Evolutionary conservation across 2,888 invertebrate species (phyloP).

Genomic region (Polyploca ridens): DNA sequence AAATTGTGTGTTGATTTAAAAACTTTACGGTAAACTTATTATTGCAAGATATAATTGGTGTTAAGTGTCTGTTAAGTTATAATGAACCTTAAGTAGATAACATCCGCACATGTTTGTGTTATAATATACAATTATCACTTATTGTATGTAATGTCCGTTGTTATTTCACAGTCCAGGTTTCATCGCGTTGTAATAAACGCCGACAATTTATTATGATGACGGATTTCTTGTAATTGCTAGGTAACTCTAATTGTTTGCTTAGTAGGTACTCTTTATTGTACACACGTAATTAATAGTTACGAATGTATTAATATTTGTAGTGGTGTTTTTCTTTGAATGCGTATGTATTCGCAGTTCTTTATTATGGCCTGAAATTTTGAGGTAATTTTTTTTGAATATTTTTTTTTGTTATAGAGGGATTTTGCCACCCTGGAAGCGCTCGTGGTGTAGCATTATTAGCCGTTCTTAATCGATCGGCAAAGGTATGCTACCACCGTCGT

Average conservation of each 20-base stretch:
- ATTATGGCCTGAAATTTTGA: background rate
- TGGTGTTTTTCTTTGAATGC: background rate
- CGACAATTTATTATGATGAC: constrained; percentile 52
- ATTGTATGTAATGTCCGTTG: constrained; percentile 55
- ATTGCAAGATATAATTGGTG: constrained; percentile 68
- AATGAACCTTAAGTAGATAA: constrained; percentile 78
- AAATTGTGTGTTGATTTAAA: constrained; percentile 7
- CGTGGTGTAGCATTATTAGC: too few relatives aligned
- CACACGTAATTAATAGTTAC: constrained; percentile 14
- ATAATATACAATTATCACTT: constrained; percentile 71
- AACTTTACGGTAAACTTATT: constrained; percentile 27
- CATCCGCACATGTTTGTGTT: constrained; percentile 65
- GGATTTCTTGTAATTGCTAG: constrained; percentile 57
- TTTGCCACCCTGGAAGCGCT: too few relatives aligned
- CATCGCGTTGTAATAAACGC: constrained; percentile 46
- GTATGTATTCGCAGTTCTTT: background rate
- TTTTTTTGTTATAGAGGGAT: too few relatives aligned
- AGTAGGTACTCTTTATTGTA: constrained; percentile 20
- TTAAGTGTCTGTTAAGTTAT: constrained; percentile 80
- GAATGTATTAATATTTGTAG: background rate
- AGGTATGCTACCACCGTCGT: too few relatives aligned
- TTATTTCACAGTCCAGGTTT: constrained; percentile 63
- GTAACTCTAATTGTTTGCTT: constrained; percentile 30
- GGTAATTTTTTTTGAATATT: too few relatives aligned
- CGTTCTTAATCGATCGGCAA: too few relatives aligned